Evolutionary conservation across 2,797 vertebrate species (phyloP).

Genomic region (Microctenopoma lineatum): DNA sequence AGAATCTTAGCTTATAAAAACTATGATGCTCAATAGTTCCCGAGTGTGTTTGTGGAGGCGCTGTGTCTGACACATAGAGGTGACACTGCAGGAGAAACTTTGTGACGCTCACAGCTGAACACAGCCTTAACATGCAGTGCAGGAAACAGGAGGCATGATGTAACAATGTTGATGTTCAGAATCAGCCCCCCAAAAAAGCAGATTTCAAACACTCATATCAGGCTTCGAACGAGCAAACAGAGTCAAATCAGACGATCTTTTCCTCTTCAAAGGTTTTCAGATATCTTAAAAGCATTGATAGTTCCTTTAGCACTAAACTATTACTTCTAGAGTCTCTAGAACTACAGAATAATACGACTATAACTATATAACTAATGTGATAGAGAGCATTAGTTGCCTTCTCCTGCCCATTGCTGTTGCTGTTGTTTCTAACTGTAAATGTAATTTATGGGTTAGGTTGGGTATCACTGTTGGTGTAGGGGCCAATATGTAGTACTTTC

Average conservation of each 20-base stretch:
- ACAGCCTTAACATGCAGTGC: neutral
- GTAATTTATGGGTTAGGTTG: too few species aligned
- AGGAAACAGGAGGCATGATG: neutral
- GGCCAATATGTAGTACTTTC: neutral
- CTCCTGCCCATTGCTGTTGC: too few species aligned
- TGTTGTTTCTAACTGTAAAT: too few species aligned
- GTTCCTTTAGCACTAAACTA: too few species aligned
- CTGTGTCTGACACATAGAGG: neutral
- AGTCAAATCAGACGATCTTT: neutral
- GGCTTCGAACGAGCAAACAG: neutral
- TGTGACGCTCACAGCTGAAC: neutral
- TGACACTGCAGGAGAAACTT: slow-evolving; percentile 1
- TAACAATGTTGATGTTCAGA: neutral
- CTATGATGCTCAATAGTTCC: neutral
- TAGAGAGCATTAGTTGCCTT: neutral
- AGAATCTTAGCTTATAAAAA: neutral
- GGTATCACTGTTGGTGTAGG: neutral
- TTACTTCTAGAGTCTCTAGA: too few species aligned
- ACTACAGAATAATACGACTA: neutral
- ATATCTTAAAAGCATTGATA: neutral
- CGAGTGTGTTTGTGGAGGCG: neutral
- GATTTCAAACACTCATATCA: neutral
- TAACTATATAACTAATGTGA: neutral
- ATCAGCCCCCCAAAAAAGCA: neutral
- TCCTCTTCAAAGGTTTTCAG: neutral